phyloP scores from a whole-genome alignment of 2,113 vertebrate species.

The Nettapus auritus region DNA sequence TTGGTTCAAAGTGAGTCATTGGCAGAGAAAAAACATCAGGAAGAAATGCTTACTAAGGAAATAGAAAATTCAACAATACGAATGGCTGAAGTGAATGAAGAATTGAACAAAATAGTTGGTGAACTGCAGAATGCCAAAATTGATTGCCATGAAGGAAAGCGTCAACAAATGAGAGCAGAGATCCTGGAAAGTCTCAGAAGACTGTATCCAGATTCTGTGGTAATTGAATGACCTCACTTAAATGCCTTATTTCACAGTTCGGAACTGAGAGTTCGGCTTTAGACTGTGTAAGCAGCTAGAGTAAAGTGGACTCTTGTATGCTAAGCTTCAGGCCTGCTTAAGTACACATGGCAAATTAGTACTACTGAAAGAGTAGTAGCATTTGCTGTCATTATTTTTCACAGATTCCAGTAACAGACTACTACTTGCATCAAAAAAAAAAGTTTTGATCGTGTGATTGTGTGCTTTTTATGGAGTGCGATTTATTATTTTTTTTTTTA shows the following conservation, averaged over 20 bases:
- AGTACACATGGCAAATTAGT: neutral
- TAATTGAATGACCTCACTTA: constrained; percentile 68
- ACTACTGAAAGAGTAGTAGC: neutral
- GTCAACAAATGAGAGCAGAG: constrained; percentile 85
- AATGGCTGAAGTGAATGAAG: constrained; percentile 81
- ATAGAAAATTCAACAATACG: constrained; percentile 75
- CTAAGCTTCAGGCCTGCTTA: neutral
- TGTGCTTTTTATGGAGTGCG: neutral
- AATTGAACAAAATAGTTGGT: constrained; percentile 77
- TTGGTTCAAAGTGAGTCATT: constrained; percentile 76
- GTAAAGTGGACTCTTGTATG: neutral
- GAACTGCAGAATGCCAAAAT: constrained; percentile 87
- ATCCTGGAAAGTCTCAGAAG: constrained; percentile 84
- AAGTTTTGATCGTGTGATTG: neutral
- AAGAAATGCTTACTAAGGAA: constrained; percentile 77
- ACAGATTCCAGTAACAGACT: neutral
- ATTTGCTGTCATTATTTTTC: neutral
- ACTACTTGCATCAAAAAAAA: neutral
- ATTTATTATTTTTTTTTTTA: neutral
- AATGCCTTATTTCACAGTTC: neutral
- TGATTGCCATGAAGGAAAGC: constrained; percentile 86
- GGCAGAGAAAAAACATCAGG: constrained; percentile 77
- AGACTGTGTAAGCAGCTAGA: neutral
- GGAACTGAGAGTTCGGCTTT: neutral
- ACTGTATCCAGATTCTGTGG: constrained; percentile 88